Conservation (phyloP, 2,797 vertebrate species). For the Argentina silus region DNA sequence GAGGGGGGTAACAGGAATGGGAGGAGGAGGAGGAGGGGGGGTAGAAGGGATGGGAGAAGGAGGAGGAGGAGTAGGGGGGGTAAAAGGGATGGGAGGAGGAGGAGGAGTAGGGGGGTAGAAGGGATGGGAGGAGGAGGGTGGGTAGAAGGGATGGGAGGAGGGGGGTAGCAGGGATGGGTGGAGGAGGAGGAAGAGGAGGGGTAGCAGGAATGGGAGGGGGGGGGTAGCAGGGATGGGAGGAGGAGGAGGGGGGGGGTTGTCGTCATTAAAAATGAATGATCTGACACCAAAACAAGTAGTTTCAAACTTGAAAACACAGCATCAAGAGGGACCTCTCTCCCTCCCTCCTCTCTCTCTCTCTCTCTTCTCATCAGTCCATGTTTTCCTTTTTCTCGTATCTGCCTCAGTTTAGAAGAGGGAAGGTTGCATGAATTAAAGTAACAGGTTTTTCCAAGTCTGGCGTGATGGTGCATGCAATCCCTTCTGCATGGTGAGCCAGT, state of each 20-base stretch:
- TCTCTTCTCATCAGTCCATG: conserved; percentile 20
- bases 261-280: conserved; percentile 62
- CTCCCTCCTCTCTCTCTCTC: neutral
- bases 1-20: too few relatives aligned
- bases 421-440: conserved; percentile 45
- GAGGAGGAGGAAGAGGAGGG: too few relatives aligned
- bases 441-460: conserved; percentile 49
- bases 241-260: conserved; percentile 33
- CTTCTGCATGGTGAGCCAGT: conserved; percentile 66
- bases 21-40: too few relatives aligned
- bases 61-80: too few relatives aligned
- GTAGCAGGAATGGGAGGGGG: too few relatives aligned
- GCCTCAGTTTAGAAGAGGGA: neutral
- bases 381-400: conserved; percentile 31
- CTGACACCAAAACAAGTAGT: conserved; percentile 36
- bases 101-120: too few relatives aligned
- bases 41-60: too few relatives aligned
- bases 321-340: conserved; percentile 10
- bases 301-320: conserved; percentile 29
- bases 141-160: too few relatives aligned
- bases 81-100: too few relatives aligned
- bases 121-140: too few relatives aligned
- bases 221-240: conserved; percentile 5
- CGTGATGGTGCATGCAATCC: conserved; percentile 58
- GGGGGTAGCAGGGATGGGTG: too few relatives aligned